Evolutionary conservation across 2,888 invertebrate species (phyloP), one percentile per base, ranked within the genome.

Genomic region (Chloromyia formosa): DNA sequence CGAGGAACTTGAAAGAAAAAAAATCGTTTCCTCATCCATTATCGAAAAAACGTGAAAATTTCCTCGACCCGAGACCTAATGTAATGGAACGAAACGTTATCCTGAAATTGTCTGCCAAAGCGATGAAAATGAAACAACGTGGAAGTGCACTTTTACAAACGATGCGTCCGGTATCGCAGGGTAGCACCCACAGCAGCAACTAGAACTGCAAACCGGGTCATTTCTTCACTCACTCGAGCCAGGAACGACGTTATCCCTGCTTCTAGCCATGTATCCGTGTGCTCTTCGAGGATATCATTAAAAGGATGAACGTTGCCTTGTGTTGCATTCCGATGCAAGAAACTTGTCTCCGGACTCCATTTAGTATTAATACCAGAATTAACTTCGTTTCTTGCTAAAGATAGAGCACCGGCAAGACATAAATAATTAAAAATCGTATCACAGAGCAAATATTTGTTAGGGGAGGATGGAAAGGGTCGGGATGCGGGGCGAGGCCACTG

Each of bases 11-110:
- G n/a, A n/a, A n/a, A 35, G 7, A 35, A 35, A 49, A 66, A 66
- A 66, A 66, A 66, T 66, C 66, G 49, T 66, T 66, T 66, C 49
- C 49, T 49, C 35, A 49, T 22, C 49, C 49, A 66, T 66, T 66
- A 35, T 40, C 66, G 14, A n/a, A 22, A 45, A 66, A 66, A 45
- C 18, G 66, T 66, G 66, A 23, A 66, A 66, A 66, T 66, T 66
- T 45, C 66, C 49, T 66, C 45, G 20, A 22, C 20, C 18, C 27
- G 27, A 49, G 66, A 20, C 49, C 22, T 66, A 49, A 66, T 66
- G 66, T 66, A 71, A 71, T 71, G 71, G 56, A 71, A 71, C 58
- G 18, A 35, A 71, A 71, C 71, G 71, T 22, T 56, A 18, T 71
- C 40, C 14, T 10, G 42, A 71, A 58, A 71, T 54, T 58, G 40